Evolutionary conservation across 2,113 vertebrate genomes (phyloP).

Genomic region (Plectropomus leopardus): DNA sequence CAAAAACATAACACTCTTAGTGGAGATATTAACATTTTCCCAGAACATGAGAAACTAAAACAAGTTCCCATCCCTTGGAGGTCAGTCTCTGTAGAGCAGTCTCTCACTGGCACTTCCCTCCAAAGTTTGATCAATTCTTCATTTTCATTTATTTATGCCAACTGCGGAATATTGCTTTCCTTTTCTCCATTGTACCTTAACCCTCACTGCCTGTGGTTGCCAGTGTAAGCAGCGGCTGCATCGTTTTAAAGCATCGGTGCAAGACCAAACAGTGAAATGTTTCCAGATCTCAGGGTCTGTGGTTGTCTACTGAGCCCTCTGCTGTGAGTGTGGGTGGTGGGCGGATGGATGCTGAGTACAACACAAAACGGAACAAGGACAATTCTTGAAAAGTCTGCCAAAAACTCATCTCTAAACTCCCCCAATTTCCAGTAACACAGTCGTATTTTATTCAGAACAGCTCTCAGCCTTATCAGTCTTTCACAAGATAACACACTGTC

Average conservation of each 20-base stretch:
- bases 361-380: slow-evolving; percentile 33
- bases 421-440: slow-evolving; percentile 7
- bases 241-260: slow-evolving; percentile 24
- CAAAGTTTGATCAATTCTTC: no score
- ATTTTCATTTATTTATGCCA: not conserved
- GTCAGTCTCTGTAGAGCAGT: slow-evolving; percentile 22
- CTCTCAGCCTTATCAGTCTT: slow-evolving; percentile 1
- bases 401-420: slow-evolving; percentile 21
- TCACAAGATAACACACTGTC: not conserved
- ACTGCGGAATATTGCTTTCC: slow-evolving; percentile 7
- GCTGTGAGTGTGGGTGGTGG: slow-evolving; percentile 16
- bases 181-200: not conserved
- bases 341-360: slow-evolving; percentile 17
- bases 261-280: slow-evolving; percentile 36
- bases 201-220: slow-evolving; percentile 18
- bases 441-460: slow-evolving; percentile 14
- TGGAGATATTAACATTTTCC: slow-evolving; percentile 39
- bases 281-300: slow-evolving; percentile 43
- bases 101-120: not conserved
- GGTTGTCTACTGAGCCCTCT: slow-evolving; percentile 27
- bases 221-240: slow-evolving; percentile 30
- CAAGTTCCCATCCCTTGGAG: slow-evolving; percentile 28
- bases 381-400: slow-evolving; percentile 25
- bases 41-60: slow-evolving; percentile 46
- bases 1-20: slow-evolving; percentile 24